Percentiles rank a stretch among this genome's conserved stretches.
Conservation (phyloP, 2,797 vertebrate species). For the Chaenodraco wilsoni region DNA sequence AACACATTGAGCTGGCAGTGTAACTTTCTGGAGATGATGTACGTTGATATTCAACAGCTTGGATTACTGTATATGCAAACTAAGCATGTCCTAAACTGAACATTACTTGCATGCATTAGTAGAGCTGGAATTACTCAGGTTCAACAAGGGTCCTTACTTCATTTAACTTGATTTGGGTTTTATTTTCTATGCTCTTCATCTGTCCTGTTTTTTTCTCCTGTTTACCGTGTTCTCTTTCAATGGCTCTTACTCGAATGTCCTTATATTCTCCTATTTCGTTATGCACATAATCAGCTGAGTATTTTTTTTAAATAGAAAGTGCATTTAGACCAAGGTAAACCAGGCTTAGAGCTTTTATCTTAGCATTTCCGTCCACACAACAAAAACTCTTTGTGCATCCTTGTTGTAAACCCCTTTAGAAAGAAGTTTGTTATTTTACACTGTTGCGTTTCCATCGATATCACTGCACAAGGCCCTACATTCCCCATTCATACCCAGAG, state of each 20-base stretch:
- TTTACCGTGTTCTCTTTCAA: slow-evolving; percentile 9
- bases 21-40: slow-evolving; percentile 44
- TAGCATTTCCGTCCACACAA: slow-evolving; percentile 1
- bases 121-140: slow-evolving; percentile 64
- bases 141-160: slow-evolving; percentile 39
- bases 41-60: slow-evolving; percentile 52
- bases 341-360: neutral
- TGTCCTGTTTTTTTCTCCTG: slow-evolving; percentile 8
- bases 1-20: slow-evolving; percentile 46
- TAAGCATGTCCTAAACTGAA: slow-evolving; percentile 52
- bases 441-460: slow-evolving; percentile 27
- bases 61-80: slow-evolving; percentile 63
- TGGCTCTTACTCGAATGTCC: neutral
- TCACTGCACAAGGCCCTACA: slow-evolving; percentile 36
- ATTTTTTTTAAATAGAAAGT: slow-evolving; percentile 3
- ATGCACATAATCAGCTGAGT: neutral
- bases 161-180: slow-evolving; percentile 30
- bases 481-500: slow-evolving; percentile 41
- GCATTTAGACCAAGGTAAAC: neutral
- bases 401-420: slow-evolving; percentile 16
- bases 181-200: slow-evolving; percentile 14
- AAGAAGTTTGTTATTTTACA: slow-evolving; percentile 12
- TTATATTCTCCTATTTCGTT: slow-evolving; percentile 12
- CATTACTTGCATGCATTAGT: slow-evolving; percentile 65
- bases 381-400: slow-evolving; percentile 1